Percentiles rank a stretch among this genome's conserved stretches.
Evolutionary conservation across 2,113 vertebrate species (phyloP).

Genomic region (Lampris megalopsis): DNA sequence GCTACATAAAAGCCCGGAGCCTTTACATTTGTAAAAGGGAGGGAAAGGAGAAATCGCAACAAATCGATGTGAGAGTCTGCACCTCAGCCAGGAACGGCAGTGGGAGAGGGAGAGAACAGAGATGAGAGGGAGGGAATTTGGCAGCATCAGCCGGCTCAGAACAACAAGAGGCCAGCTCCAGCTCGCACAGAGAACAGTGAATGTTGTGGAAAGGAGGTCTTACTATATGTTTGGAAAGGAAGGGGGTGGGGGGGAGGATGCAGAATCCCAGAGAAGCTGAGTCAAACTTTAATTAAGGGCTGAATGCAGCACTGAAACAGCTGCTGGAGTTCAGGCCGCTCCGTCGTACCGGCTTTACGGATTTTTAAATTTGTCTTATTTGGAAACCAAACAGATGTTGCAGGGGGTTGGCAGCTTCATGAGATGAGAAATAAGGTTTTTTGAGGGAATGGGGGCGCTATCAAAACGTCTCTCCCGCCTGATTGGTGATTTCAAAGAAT

Average conservation of each 20-base stretch:
- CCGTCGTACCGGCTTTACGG: slow-evolving; percentile 45
- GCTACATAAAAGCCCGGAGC: slow-evolving; percentile 65
- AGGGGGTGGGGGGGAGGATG: slow-evolving; percentile 27
- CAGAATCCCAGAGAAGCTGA: slow-evolving; percentile 53
- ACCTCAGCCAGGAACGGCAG: slow-evolving; percentile 59
- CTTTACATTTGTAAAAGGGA: slow-evolving; percentile 66
- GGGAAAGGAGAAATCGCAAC: slow-evolving; percentile 68
- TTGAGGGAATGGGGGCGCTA: slow-evolving; percentile 58
- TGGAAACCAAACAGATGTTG: slow-evolving; percentile 72
- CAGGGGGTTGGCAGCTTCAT: slow-evolving; percentile 56
- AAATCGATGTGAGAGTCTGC: slow-evolving; percentile 61
- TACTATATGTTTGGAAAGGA: slow-evolving; percentile 13
- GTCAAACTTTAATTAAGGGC: slow-evolving; percentile 72
- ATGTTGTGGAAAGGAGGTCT: slow-evolving; percentile 45
- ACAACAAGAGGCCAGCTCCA: slow-evolving; percentile 50
- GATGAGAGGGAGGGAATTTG: slow-evolving; percentile 70
- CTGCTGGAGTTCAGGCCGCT: slow-evolving; percentile 59
- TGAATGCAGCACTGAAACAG: slow-evolving; percentile 58
- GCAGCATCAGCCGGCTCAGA: slow-evolving; percentile 49
- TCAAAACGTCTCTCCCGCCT: slow-evolving; percentile 45
- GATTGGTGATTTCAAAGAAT: slow-evolving; percentile 46
- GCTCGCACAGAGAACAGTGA: slow-evolving; percentile 50
- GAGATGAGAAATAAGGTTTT: slow-evolving; percentile 53
- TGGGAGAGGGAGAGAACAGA: slow-evolving; percentile 56
- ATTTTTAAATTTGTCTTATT: slow-evolving; percentile 44